Evolutionary conservation across 2,888 invertebrate genomes (phyloP).

Genomic region (Idaea aversata): DNA sequence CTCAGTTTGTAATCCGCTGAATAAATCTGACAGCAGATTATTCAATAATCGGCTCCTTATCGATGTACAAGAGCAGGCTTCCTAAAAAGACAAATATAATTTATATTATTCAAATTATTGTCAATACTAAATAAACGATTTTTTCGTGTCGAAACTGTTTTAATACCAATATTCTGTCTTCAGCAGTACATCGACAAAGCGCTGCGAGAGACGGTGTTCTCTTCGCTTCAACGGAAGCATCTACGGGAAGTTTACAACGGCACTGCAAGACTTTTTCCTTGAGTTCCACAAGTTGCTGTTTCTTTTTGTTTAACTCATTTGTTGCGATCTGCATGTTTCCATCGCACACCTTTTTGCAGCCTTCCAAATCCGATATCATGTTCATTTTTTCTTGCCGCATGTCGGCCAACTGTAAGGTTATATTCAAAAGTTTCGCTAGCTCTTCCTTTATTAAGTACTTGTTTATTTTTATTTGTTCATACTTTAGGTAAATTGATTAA

Average conservation of each 20-base stretch:
- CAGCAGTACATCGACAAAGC: slow-evolving; percentile 57
- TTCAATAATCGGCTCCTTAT: slow-evolving; percentile 56
- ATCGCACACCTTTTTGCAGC: slow-evolving; percentile 55
- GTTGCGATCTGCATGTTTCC: slow-evolving; percentile 42
- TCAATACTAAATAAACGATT: too few relatives aligned
- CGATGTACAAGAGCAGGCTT: slow-evolving; percentile 66
- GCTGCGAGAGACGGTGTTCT: slow-evolving; percentile 67
- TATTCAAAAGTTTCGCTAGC: background rate
- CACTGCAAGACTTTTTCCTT: slow-evolving; percentile 56
- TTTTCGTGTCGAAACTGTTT: slow-evolving; percentile 7
- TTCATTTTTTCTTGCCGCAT: slow-evolving; percentile 49
- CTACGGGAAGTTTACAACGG: slow-evolving; percentile 58
- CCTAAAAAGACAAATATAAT: slow-evolving; percentile 38
- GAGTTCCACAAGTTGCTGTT: slow-evolving; percentile 38
- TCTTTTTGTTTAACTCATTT: slow-evolving; percentile 50
- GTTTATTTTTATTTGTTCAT: background rate
- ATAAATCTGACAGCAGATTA: slow-evolving; percentile 56
- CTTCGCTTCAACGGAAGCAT: slow-evolving; percentile 54
- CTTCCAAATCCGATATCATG: slow-evolving; percentile 55
- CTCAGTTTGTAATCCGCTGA: slow-evolving; percentile 61
- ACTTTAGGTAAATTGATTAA: background rate
- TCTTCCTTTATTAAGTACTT: background rate
- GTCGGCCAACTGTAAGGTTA: slow-evolving; percentile 44
- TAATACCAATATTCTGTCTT: slow-evolving; percentile 50
- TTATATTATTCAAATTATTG: slow-evolving; percentile 5